Percentiles rank a stretch among this genome's conserved stretches.
Evolutionary conservation across 92 coral and sea anemone genomes (phyloP).

Genomic region (Parazoanthus darwini): DNA sequence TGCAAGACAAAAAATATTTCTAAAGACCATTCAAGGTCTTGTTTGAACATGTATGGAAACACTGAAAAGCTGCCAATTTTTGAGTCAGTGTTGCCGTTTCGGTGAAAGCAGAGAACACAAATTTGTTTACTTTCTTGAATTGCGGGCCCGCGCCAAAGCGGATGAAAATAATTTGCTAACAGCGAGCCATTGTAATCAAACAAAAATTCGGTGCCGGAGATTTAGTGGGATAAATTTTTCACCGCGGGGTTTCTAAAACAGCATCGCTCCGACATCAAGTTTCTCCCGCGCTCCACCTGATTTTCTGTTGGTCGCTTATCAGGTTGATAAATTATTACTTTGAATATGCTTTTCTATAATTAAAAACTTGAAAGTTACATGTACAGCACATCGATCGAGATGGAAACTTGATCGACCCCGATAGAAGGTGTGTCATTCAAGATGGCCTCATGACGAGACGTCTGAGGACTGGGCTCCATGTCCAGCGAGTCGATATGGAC

Average conservation of each 20-base stretch:
- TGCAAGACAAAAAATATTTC: conserved; percentile 30
- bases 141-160: neutral
- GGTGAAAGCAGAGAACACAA: neutral
- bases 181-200: conserved; percentile 9
- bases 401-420: too few species aligned
- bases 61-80: conserved; percentile 11
- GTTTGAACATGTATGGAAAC: conserved; percentile 5
- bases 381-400: too few species aligned
- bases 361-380: neutral
- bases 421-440: too few species aligned
- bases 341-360: neutral
- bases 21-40: conserved; percentile 22
- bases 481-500: too few species aligned
- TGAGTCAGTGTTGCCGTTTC: conserved; percentile 13
- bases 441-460: too few species aligned
- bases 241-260: conserved; percentile 23
- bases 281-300: neutral
- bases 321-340: neutral
- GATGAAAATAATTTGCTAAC: neutral
- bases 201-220: neutral
- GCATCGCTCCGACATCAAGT: neutral
- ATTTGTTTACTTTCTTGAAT: neutral
- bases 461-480: too few species aligned
- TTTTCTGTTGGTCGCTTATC: neutral
- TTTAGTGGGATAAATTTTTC: conserved; percentile 9